Percentiles rank a stretch among this genome's conserved stretches.
Conservation (phyloP, 2,797 vertebrate genomes). For the Paratrypauchen microcephalus region DNA sequence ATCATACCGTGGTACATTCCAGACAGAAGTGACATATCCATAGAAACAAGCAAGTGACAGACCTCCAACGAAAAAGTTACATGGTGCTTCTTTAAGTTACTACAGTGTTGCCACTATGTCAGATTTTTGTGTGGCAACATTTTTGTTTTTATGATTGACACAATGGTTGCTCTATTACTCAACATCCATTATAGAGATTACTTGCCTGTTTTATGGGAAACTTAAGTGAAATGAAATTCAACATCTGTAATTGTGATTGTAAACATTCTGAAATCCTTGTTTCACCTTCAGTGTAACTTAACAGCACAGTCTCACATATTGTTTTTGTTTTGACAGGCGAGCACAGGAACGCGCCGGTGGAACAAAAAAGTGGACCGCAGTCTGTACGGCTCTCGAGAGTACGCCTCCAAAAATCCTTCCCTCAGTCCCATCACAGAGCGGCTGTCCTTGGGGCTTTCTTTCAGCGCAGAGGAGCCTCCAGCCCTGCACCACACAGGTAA, state of each 20-base stretch:
- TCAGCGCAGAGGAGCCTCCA: slow-evolving; percentile 3
- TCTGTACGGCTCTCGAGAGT: slow-evolving; percentile 73
- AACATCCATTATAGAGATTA: no score
- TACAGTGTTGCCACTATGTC: neutral
- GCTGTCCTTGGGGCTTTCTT: slow-evolving; percentile 28
- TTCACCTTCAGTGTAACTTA: neutral
- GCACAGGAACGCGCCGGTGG: slow-evolving; percentile 44
- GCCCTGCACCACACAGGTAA: slow-evolving; percentile 31
- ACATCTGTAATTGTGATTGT: neutral
- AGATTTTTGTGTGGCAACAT: neutral
- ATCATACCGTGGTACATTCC: no score
- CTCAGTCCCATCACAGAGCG: slow-evolving; percentile 78
- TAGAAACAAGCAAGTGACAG: no score
- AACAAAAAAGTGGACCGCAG: slow-evolving; percentile 74
- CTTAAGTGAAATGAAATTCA: no score
- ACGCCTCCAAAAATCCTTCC: slow-evolving; percentile 75
- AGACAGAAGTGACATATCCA: no score
- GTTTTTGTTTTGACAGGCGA: slow-evolving; percentile 18
- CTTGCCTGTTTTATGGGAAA: no score
- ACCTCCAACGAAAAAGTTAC: no score
- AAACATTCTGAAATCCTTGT: neutral
- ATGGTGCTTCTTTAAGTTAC: neutral
- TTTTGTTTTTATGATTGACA: no score
- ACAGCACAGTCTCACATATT: slow-evolving; percentile 1
- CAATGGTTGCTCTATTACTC: no score